Evolutionary conservation across 2,797 vertebrate genomes (phyloP).

Genomic region (Gorsachius magnificus): DNA sequence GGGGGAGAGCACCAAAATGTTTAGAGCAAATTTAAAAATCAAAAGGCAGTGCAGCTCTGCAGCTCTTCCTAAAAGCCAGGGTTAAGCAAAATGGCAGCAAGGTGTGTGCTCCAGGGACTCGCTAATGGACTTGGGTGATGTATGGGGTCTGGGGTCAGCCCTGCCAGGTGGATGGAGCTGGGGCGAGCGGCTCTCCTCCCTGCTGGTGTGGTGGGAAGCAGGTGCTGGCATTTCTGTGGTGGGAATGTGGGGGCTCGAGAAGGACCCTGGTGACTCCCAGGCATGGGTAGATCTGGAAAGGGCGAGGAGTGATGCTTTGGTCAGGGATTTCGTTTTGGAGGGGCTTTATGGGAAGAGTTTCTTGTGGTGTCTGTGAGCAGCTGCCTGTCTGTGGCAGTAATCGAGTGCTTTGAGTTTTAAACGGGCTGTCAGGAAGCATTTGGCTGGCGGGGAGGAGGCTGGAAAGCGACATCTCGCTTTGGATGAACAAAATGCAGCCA

Average conservation of each 20-base stretch:
- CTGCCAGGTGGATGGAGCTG: background rate
- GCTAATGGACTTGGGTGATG: background rate
- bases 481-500: background rate
- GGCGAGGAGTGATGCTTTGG: background rate
- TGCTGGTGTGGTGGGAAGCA: background rate
- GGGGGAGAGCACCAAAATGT: background rate
- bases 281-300: background rate
- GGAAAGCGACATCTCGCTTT: slow-evolving; percentile 3
- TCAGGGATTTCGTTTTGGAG: background rate
- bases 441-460: background rate
- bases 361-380: background rate
- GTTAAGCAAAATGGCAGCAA: background rate
- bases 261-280: background rate
- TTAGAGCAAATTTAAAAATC: slow-evolving; percentile 61
- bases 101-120: background rate
- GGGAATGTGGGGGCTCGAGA: fast-evolving
- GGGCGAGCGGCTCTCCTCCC: fast-evolving
- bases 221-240: background rate
- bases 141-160: background rate
- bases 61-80: slow-evolving; percentile 16
- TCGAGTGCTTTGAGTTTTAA: slow-evolving; percentile 16
- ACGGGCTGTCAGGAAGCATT: slow-evolving; percentile 32
- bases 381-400: background rate
- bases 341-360: background rate
- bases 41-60: background rate